Conservation (phyloP, 2,797 vertebrate genomes). For the Arrhamphus sclerolepis region DNA sequence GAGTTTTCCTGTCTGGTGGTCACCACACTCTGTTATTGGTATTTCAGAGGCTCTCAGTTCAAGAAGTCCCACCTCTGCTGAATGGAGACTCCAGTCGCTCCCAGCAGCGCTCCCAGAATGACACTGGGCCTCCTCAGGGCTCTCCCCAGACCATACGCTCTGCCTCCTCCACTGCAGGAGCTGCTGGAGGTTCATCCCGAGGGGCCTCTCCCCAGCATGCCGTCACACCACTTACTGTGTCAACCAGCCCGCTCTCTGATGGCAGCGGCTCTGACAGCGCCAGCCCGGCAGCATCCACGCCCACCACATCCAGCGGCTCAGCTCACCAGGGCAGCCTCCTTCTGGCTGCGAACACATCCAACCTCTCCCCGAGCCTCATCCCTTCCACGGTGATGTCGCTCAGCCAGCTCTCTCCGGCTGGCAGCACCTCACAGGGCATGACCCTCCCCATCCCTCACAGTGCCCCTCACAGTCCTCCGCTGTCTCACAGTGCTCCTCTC, state of each 20-base stretch:
- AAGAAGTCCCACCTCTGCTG: constrained; percentile 84
- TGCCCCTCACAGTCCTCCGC: constrained; percentile 81
- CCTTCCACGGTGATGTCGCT: constrained; percentile 77
- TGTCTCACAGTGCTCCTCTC: constrained; percentile 83
- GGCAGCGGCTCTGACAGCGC: constrained; percentile 45
- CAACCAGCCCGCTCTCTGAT: constrained; percentile 50
- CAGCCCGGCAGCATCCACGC: constrained; percentile 49
- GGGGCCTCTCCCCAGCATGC: constrained; percentile 64
- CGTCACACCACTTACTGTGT: constrained; percentile 54
- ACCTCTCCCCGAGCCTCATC: constrained; percentile 77
- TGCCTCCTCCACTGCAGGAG: constrained; percentile 46
- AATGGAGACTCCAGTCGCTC: constrained; percentile 83
- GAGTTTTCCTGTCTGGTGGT: not conserved
- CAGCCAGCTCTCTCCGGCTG: constrained; percentile 64
- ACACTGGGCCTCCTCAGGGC: constrained; percentile 57
- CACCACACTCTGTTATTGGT: constrained; percentile 7
- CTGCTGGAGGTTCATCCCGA: constrained; percentile 49
- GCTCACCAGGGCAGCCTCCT: constrained; percentile 65
- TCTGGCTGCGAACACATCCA: constrained; percentile 67
- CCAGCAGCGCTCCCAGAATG: constrained; percentile 72
- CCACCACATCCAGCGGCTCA: constrained; percentile 45
- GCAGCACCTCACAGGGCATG: constrained; percentile 72
- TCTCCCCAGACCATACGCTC: constrained; percentile 68
- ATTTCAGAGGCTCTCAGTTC: constrained; percentile 82
- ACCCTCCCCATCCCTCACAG: constrained; percentile 73